Percentiles rank a stretch among this genome's conserved stretches.
Conservation (phyloP, 2,888 invertebrate genomes). For the Coelinius sp. region DNA sequence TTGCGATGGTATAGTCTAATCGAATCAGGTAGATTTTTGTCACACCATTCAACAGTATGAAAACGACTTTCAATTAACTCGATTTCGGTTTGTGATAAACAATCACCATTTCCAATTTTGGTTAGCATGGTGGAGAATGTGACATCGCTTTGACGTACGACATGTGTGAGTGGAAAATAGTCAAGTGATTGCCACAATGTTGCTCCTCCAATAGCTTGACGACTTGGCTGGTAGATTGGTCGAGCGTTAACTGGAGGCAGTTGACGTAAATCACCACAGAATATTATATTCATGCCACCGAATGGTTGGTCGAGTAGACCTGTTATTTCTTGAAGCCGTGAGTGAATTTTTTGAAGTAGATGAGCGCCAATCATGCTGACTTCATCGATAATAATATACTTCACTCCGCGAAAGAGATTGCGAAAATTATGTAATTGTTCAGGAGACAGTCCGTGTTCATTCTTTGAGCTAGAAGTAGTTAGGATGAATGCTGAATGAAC, state of each 20-base stretch:
- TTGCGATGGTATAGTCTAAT: no score
- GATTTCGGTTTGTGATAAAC: slow-evolving; percentile 7
- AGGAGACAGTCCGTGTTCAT: background rate
- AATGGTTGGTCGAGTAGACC: no score
- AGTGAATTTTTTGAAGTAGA: no score
- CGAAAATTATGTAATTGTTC: background rate
- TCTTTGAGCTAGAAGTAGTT: slow-evolving; percentile 22
- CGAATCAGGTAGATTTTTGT: slow-evolving; percentile 5
- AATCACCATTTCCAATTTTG: slow-evolving; percentile 27
- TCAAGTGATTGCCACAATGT: slow-evolving; percentile 57
- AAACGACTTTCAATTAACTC: slow-evolving; percentile 25
- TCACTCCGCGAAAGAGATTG: slow-evolving; percentile 53
- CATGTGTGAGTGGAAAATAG: slow-evolving; percentile 57
- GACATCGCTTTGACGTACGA: slow-evolving; percentile 56
- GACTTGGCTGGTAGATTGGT: background rate
- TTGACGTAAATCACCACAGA: background rate
- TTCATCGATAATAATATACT: slow-evolving; percentile 56
- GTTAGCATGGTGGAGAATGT: background rate
- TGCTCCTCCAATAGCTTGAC: slow-evolving; percentile 42
- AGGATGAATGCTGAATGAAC: slow-evolving; percentile 53
- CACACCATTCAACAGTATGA: slow-evolving; percentile 2
- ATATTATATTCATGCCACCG: slow-evolving; percentile 41
- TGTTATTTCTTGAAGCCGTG: no score
- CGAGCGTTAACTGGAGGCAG: background rate
- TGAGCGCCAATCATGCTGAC: background rate